phyloP scores from a whole-genome alignment of 2,888 invertebrate species.

The Cerastis leucographa region DNA sequence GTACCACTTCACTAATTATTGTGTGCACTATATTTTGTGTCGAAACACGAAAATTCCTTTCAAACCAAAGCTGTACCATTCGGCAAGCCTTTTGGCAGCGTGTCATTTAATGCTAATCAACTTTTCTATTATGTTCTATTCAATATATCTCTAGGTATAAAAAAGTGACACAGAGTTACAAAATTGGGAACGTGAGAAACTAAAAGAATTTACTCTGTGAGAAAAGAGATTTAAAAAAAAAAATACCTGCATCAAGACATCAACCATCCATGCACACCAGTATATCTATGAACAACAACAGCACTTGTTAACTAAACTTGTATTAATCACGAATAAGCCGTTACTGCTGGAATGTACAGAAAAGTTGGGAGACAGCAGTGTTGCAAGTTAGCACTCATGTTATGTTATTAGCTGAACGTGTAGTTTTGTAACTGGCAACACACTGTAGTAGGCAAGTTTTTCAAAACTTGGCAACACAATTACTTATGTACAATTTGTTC shows the following conservation, averaged over 20 bases:
- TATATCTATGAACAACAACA: not conserved
- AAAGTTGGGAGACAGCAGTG: slow-evolving; percentile 44
- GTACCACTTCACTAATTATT: not conserved
- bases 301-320: slow-evolving; percentile 25
- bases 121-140: not conserved
- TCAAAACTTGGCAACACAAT: slow-evolving; percentile 23
- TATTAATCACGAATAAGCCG: slow-evolving; percentile 29
- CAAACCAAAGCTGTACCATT: not conserved
- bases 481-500: slow-evolving; percentile 25
- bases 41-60: not conserved
- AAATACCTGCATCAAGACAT: not conserved
- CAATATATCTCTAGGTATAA: too few species aligned
- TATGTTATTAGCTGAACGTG: slow-evolving; percentile 34
- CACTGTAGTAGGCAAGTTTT: slow-evolving; percentile 27
- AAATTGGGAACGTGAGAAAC: not conserved
- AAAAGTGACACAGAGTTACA: too few species aligned
- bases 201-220: not conserved
- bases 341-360: slow-evolving; percentile 15
- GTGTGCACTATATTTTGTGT: not conserved
- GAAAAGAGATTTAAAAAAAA: not conserved
- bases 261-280: not conserved
- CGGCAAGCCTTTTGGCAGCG: not conserved
- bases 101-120: not conserved
- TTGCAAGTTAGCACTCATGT: slow-evolving; percentile 29
- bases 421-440: slow-evolving; percentile 45